Evolutionary conservation across 2,888 invertebrate species (phyloP).

Genomic region (Pristionchus fissidentatus): DNA sequence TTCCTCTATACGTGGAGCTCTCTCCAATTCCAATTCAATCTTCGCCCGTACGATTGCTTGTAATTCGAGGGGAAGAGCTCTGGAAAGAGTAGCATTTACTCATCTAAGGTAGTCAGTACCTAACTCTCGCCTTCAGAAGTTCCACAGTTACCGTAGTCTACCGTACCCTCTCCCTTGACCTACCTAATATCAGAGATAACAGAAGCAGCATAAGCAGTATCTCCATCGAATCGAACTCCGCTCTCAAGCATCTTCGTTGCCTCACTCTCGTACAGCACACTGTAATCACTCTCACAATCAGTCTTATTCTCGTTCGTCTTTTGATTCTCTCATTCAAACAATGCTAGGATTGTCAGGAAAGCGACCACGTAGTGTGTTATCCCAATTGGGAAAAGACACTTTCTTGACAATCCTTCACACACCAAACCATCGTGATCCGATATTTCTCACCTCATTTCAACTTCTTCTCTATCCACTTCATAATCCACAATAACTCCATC

Average conservation of each 20-base stretch:
- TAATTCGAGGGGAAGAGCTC: neutral
- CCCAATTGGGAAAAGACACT: neutral
- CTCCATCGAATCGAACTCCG: conserved; percentile 31
- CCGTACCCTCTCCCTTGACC: neutral
- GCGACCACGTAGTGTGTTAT: neutral
- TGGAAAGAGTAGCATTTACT: neutral
- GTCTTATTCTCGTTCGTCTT: neutral
- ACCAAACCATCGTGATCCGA: neutral
- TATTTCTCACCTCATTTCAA: neutral
- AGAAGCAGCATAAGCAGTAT: conserved; percentile 18
- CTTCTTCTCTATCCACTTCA: conserved; percentile 17
- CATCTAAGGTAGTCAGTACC: neutral
- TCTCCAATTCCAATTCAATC: neutral
- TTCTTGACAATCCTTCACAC: neutral
- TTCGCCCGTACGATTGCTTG: neutral
- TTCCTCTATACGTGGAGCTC: neutral
- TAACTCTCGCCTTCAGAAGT: neutral
- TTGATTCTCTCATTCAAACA: neutral
- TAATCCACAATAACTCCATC: conserved; percentile 8
- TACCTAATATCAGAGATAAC: conserved; percentile 21
- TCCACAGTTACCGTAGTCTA: neutral
- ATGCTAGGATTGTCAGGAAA: neutral
- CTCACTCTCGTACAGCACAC: conserved; percentile 2
- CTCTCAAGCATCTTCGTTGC: neutral
- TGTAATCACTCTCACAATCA: too few relatives aligned